Evolutionary conservation across 23 tunicate species (phyloP).

Genomic region (Pegea sp.): DNA sequence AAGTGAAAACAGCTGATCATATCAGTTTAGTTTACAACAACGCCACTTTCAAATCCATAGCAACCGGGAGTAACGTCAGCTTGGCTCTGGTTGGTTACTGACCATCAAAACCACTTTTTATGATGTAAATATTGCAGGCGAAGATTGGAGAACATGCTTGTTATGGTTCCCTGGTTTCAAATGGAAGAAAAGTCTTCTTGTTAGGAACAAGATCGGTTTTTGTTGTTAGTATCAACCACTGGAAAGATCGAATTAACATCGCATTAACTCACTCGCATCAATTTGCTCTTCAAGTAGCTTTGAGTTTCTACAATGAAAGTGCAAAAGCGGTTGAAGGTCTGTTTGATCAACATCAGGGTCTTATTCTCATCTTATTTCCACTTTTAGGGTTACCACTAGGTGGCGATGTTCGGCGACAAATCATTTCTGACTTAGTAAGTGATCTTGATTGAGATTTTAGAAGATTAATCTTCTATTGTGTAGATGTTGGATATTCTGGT

Average conservation of each 20-base stretch:
- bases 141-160: constrained; percentile 76
- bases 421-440: constrained; percentile 47
- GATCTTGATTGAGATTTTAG: not conserved
- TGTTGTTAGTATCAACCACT: constrained; percentile 13
- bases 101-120: not conserved
- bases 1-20: constrained; percentile 31
- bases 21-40: constrained; percentile 58
- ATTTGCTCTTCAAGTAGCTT: constrained; percentile 51
- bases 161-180: constrained; percentile 54
- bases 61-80: constrained; percentile 93
- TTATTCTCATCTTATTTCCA: not conserved
- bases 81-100: constrained; percentile 38
- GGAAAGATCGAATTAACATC: constrained; percentile 38
- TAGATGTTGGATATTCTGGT: constrained; percentile 68
- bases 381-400: constrained; percentile 33
- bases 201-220: constrained; percentile 32
- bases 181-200: constrained; percentile 20
- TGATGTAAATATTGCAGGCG: constrained; percentile 17
- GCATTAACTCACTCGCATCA: constrained; percentile 51
- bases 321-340: constrained; percentile 78
- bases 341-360: not conserved
- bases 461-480: not conserved
- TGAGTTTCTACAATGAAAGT: constrained; percentile 52
- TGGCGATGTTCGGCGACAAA: constrained; percentile 8
- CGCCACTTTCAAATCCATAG: constrained; percentile 78